These are phyloP conservation scores for Meiosimyza platycephala DNA, from an alignment of 2,888 invertebrate genomes.

Conservation along the genomic window DNA sequence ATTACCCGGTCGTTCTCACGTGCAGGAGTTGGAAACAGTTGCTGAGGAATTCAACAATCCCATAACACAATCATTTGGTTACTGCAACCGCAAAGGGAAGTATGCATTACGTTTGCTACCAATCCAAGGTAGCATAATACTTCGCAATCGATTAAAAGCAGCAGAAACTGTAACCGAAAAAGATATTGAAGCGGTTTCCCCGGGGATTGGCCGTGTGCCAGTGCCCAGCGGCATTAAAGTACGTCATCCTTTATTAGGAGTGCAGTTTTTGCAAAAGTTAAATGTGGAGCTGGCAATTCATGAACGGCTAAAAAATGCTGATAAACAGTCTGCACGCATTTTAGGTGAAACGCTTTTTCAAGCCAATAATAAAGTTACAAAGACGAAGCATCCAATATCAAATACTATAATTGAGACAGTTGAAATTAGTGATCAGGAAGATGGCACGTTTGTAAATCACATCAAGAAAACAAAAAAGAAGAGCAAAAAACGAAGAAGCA, in stretches of 20 bases:
- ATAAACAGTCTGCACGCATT: conserved; percentile 40
- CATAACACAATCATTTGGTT: conserved; percentile 47
- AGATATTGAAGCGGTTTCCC: conserved; percentile 38
- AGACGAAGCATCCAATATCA: conserved; percentile 4
- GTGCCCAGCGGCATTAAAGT: conserved; percentile 50
- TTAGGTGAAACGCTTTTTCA: conserved; percentile 28
- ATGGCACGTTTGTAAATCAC: conserved; percentile 42
- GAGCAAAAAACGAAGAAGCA: conserved; percentile 43
- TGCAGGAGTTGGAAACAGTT: conserved; percentile 47
- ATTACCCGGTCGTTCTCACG: conserved; percentile 51
- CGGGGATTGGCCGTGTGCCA: conserved; percentile 42
- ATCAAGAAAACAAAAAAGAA: conserved; percentile 42
- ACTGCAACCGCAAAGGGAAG: conserved; percentile 46
- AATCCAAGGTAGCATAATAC: conserved; percentile 49
- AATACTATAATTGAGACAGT: conserved; percentile 32
- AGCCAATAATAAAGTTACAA: conserved; percentile 8
- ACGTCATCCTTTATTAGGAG: conserved; percentile 56
- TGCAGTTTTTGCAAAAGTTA: conserved; percentile 48
- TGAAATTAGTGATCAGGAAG: conserved; percentile 32
- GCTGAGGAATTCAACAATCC: conserved; percentile 48
- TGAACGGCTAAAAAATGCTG: conserved; percentile 47
- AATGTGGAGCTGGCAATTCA: conserved; percentile 41
- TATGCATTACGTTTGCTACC: conserved; percentile 49
- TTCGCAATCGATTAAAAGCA: conserved; percentile 50
- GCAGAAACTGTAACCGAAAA: conserved; percentile 40